Evolutionary conservation across 1,140 invertebrate genomes (phyloP).

Genomic region (Sesamia nonagrioides): DNA sequence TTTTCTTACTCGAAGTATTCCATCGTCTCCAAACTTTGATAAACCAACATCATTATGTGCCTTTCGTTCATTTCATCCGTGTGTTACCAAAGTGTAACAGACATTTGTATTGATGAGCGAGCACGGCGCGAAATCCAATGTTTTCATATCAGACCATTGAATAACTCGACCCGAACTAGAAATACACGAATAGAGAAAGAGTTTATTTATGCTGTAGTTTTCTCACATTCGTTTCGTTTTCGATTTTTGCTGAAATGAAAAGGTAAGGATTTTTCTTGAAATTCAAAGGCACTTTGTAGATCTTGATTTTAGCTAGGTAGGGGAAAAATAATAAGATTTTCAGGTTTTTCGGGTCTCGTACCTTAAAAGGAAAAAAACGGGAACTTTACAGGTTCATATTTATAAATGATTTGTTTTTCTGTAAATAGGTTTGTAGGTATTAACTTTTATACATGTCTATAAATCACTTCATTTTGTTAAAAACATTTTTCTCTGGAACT

Average conservation of each 20-base stretch:
- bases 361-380: too few species aligned
- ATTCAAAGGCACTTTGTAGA: neutral
- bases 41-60: neutral
- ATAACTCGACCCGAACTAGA: slow-evolving; percentile 38
- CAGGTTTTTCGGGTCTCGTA: neutral
- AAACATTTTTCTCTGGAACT: too few species aligned
- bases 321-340: neutral
- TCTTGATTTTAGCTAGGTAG: neutral
- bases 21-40: neutral
- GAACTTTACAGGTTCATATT: too few species aligned
- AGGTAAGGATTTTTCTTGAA: slow-evolving; percentile 1
- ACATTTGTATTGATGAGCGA: slow-evolving; percentile 52
- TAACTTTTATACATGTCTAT: too few species aligned
- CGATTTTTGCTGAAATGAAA: neutral
- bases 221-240: neutral
- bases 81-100: slow-evolving; percentile 33
- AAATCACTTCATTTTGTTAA: too few species aligned
- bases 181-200: slow-evolving; percentile 12
- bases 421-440: too few species aligned
- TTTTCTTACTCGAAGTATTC: too few species aligned
- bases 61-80: neutral
- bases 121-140: slow-evolving; percentile 49
- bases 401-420: too few species aligned
- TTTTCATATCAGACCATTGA: slow-evolving; percentile 50
- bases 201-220: slow-evolving; percentile 33